Evolutionary conservation across 2,797 vertebrate species (phyloP).

Genomic region (Ceryle rudis): DNA sequence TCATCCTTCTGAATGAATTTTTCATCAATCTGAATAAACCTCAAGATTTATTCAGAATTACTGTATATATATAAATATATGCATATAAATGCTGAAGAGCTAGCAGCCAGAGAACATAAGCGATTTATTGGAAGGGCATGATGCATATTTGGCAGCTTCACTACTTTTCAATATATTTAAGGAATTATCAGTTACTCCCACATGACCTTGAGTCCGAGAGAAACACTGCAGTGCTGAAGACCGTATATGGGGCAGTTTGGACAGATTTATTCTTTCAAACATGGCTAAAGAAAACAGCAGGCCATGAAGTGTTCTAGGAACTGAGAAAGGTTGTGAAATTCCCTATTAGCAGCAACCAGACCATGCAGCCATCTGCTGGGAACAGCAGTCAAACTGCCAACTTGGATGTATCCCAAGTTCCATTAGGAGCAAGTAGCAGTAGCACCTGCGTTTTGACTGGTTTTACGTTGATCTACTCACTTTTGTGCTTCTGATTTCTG

Average conservation of each 20-base stretch:
- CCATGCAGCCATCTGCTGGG: not conserved
- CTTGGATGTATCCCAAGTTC: not conserved
- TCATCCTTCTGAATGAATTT: not conserved
- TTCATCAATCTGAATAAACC: not conserved
- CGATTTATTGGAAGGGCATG: not conserved
- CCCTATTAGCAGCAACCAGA: not conserved
- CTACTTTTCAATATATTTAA: not conserved
- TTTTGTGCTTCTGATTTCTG: not conserved
- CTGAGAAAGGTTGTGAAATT: not conserved
- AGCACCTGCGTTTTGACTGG: not conserved
- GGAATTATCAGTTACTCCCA: not conserved
- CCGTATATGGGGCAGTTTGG: not conserved
- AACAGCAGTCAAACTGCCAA: not conserved
- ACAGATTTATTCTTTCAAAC: not conserved
- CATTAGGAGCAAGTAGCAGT: not conserved
- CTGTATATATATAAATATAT: not conserved
- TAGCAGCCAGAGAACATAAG: not conserved
- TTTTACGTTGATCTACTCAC: not conserved
- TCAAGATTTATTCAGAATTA: not conserved
- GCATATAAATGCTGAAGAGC: not conserved
- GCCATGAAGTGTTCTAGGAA: not conserved
- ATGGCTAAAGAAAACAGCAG: not conserved
- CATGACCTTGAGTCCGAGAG: not conserved
- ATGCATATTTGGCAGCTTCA: not conserved
- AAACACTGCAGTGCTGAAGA: not conserved